Evolutionary conservation across 2,797 vertebrate genomes (phyloP).

Genomic region (Argya squamiceps): DNA sequence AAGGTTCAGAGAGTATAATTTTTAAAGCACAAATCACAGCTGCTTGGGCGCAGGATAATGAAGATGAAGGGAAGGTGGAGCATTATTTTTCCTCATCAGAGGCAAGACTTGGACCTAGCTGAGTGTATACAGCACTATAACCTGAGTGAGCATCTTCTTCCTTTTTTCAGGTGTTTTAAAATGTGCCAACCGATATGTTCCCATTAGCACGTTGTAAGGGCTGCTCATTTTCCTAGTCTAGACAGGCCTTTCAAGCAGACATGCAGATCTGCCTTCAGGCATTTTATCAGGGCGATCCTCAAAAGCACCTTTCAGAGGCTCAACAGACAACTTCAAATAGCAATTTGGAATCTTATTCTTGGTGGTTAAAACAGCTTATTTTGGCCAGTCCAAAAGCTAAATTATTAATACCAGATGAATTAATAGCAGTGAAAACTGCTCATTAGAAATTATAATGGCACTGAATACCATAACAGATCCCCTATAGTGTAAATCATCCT

Average conservation of each 20-base stretch:
- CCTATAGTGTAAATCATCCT: constrained; percentile 41
- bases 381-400: constrained; percentile 14
- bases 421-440: constrained; percentile 35
- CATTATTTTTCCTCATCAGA: not conserved
- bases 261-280: constrained; percentile 37
- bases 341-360: constrained; percentile 27
- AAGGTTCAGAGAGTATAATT: not conserved
- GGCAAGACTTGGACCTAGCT: not conserved
- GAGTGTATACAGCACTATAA: not conserved
- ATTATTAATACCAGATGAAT: constrained; percentile 56
- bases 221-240: constrained; percentile 57
- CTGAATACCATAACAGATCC: constrained; percentile 22
- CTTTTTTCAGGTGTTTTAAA: not conserved
- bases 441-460: constrained; percentile 45
- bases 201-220: constrained; percentile 31
- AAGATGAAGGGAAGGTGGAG: not conserved
- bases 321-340: constrained; percentile 37
- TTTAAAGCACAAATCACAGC: not conserved
- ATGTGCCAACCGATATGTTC: constrained; percentile 9
- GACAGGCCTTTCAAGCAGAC: constrained; percentile 44
- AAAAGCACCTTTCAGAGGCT: constrained; percentile 35
- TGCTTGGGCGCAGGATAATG: not conserved
- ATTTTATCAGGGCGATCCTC: constrained; percentile 29
- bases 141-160: not conserved
- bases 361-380: constrained; percentile 35